Evolutionary conservation across 2,797 vertebrate species (phyloP), one percentile per base, ranked within the genome.

Genomic region (Lophius americanus): DNA sequence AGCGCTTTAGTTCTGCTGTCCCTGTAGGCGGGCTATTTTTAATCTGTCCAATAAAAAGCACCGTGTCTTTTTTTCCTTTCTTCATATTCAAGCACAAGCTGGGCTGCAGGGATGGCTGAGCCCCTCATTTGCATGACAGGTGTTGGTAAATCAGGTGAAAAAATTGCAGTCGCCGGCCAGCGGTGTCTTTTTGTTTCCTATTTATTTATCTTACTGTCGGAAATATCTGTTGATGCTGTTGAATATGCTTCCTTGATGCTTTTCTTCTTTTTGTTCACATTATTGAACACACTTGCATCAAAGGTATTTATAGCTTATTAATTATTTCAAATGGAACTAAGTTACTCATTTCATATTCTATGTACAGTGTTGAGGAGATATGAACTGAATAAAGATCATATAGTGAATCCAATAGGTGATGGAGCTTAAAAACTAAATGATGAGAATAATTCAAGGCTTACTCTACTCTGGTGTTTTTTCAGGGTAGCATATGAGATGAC

Each of bases 1-100:
- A 70, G 55, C 38, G 71, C 70, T 87, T 75, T 79, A 54, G 60
- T 65, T 87, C 51, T 78, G 48, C 76, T 81, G 85, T 89, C 87
- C 90, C 90, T 81, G 78, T 38, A 80, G 87, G 84, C 73, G 64
- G 78, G 79, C 76, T 88, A 88, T 91, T 91, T 91, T 86, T 88
- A 88, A 88, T 89, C 88, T 85, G 70, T 70, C 65, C 23, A 23
- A 84, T 88, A 85, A 88, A 88, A 90, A 83, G 79, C 69, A 11
- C 5, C 56, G 11, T 48, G 47, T 74, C 59, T 68, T 68, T 49
- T 64, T 51, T 62, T 23, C 52, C 9, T 49, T 51, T 32, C 57
- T 64, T 79, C 35, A 32, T 59, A 43, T 71, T 83, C 51, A 67
- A 82, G 14, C 59, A 12, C 71, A 73, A 73, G 84, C 68, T 33